Conservation (phyloP, 2,888 invertebrate genomes). For the Imbricaverruca yamaguchii region DNA sequence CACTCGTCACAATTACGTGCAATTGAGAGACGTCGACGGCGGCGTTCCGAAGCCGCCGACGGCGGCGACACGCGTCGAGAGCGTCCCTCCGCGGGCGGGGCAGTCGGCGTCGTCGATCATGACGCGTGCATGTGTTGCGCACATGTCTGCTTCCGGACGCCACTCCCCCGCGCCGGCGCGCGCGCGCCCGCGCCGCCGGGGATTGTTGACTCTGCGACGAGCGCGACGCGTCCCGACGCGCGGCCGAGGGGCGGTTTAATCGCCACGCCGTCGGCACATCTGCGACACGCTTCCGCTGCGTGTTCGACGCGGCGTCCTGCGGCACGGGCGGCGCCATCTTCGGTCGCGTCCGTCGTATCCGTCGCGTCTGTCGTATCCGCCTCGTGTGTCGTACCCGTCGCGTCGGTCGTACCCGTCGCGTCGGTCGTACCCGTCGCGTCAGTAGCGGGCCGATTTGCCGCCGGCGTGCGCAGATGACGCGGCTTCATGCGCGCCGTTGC, state of each 20-base stretch:
- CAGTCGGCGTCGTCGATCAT: background rate
- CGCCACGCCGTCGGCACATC: background rate
- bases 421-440: too few species aligned
- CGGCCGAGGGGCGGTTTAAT: conserved; percentile 3
- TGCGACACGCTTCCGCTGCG: background rate
- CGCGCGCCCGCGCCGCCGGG: background rate
- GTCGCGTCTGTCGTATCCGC: too few species aligned
- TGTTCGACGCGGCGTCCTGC: background rate
- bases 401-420: too few species aligned
- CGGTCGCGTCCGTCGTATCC: background rate
- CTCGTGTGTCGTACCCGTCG: too few species aligned
- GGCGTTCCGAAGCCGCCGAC: background rate
- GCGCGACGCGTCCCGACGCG: background rate
- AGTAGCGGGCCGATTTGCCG: background rate
- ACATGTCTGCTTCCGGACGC: background rate
- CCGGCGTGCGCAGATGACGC: background rate
- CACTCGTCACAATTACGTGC: conserved; percentile 9
- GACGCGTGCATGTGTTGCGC: background rate
- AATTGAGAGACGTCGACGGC: background rate
- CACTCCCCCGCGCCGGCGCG: background rate
- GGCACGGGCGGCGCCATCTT: background rate
- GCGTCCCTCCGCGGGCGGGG: background rate
- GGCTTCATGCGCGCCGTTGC: background rate
- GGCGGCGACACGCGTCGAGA: background rate
- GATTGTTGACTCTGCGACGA: background rate